Conservation (phyloP, 2,888 invertebrate genomes). For the Ariolimax columbianus region DNA sequence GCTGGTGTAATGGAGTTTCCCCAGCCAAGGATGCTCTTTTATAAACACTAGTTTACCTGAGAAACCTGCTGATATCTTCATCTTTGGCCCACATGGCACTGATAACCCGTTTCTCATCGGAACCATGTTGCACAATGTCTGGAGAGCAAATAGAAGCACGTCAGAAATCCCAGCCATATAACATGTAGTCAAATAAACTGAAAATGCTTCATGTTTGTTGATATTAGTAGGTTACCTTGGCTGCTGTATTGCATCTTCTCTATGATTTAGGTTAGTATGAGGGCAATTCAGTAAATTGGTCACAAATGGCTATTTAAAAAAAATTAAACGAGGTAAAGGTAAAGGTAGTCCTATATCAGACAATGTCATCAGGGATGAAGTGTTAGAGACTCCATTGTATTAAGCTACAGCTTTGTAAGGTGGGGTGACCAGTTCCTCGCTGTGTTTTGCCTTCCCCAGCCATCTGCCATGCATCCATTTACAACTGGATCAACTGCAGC, state of each 20-base stretch:
- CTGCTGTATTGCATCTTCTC: neutral
- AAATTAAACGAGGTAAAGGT: no score
- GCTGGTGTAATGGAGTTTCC: neutral
- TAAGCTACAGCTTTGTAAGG: no score
- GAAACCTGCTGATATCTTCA: constrained; percentile 94
- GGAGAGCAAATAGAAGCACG: neutral
- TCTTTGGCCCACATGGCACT: constrained; percentile 94
- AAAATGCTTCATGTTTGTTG: neutral
- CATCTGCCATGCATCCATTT: no score
- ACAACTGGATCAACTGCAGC: no score
- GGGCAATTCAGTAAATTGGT: no score
- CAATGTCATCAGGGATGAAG: no score
- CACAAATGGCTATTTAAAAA: no score
- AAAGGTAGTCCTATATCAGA: no score
- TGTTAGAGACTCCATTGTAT: no score
- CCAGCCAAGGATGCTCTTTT: neutral
- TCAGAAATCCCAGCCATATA: neutral
- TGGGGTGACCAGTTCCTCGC: no score
- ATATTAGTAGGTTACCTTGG: neutral
- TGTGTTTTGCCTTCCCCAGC: no score
- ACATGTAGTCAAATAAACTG: constrained; percentile 3
- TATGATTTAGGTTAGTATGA: no score
- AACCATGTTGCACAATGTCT: constrained; percentile 87
- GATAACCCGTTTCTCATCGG: constrained; percentile 88
- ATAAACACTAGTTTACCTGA: constrained; percentile 83